phyloP scores from a whole-genome alignment of 2,797 vertebrate species.

The Apogon talboti region DNA sequence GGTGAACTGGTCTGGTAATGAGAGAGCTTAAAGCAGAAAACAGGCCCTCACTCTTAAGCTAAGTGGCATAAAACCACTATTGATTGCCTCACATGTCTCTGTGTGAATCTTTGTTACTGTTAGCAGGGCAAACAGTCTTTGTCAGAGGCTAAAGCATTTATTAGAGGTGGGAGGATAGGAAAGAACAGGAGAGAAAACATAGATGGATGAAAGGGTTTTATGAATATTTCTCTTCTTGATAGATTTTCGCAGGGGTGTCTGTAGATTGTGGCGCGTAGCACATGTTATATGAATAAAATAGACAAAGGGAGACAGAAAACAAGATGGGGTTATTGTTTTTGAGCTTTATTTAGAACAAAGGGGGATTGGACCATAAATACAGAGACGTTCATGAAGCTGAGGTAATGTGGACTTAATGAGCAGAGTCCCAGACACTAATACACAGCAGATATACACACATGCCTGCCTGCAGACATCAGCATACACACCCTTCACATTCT shows the following conservation, averaged over 20 bases:
- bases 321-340: constrained; percentile 45
- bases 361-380: constrained; percentile 32
- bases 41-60: constrained; percentile 58
- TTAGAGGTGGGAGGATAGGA: constrained; percentile 18
- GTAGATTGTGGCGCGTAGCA: constrained; percentile 9
- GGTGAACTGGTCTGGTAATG: constrained; percentile 71
- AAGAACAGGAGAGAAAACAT: constrained; percentile 5
- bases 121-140: constrained; percentile 38
- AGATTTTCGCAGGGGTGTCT: constrained; percentile 13
- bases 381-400: constrained; percentile 38
- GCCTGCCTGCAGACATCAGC: constrained; percentile 2
- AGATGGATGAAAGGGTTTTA: constrained; percentile 2
- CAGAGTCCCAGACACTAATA: constrained; percentile 7
- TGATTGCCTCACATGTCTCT: constrained; percentile 61
- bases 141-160: constrained; percentile 47
- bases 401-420: constrained; percentile 68
- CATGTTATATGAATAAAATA: not conserved
- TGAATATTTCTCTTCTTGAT: constrained; percentile 27
- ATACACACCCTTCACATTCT: constrained; percentile 10
- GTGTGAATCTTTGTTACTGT: constrained; percentile 68
- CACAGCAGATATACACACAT: not conserved
- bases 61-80: constrained; percentile 74
- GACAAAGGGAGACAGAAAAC: constrained; percentile 21
- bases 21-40: constrained; percentile 65
- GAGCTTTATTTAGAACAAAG: constrained; percentile 52